phyloP scores from a whole-genome alignment of 1,140 invertebrate genomes.

The Anadara kagoshimensis region DNA sequence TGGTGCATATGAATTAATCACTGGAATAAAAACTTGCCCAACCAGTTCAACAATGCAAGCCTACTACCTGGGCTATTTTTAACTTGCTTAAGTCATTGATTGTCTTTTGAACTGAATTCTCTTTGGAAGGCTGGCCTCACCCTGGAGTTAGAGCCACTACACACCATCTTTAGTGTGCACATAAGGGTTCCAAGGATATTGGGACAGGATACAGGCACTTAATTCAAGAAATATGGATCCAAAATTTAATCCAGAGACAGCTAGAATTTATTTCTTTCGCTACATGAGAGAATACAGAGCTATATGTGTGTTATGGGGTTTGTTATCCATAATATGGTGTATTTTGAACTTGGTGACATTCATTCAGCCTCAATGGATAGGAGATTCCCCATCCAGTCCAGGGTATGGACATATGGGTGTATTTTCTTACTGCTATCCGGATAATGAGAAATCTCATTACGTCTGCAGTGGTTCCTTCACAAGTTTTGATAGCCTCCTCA shows the following conservation, averaged over 20 bases:
- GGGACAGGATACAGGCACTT: conserved; percentile 1
- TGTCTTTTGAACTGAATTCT: background rate
- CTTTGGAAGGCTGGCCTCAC: conserved; percentile 9
- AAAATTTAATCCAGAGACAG: conserved; percentile 56
- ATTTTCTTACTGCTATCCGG: conserved; percentile 85
- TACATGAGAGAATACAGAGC: conserved; percentile 78
- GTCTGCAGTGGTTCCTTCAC: conserved; percentile 53
- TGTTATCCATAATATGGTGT: conserved; percentile 96
- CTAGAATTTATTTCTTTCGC: conserved; percentile 57
- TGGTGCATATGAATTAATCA: background rate
- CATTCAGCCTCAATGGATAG: conserved; percentile 95
- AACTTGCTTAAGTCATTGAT: conserved; percentile 2
- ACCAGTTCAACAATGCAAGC: too few species aligned
- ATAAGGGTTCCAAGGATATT: background rate
- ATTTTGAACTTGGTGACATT: conserved; percentile 97
- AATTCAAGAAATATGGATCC: background rate
- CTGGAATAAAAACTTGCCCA: too few species aligned
- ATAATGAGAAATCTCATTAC: conserved; percentile 42
- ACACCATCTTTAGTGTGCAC: background rate
- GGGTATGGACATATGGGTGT: conserved; percentile 93
- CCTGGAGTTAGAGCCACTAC: background rate
- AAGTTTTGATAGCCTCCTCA: conserved; percentile 48
- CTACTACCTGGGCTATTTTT: conserved; percentile 1
- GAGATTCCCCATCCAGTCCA: conserved; percentile 84
- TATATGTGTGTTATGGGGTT: conserved; percentile 96